Base-by-base conservation (phyloP, 2,888 invertebrate genomes). In the Bellardia pandia region DNA sequence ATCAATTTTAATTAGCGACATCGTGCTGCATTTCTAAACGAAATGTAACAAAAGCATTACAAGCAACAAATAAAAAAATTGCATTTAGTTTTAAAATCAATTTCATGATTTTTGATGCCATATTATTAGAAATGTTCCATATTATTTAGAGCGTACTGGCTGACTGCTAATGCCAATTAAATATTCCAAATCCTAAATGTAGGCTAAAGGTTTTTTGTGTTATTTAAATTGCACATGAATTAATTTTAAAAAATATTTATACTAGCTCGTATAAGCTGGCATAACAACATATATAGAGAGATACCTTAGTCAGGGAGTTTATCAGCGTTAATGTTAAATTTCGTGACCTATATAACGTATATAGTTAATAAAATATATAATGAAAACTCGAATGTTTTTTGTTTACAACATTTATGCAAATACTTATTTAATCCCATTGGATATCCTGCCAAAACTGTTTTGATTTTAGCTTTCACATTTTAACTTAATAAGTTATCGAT, bases 171-270 rank as follows among this genome's bases (percentile, higher is more conserved):
- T 9, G 53, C 40, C 53, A 71, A 71, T 71, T 71, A 71, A 56
- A 53, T 56, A 53, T 71, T n/a, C 71, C 11, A 30, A 14, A 58
- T 13, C 13, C 40, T 53, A 66, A 64, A 76, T 51, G n/a, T n/a
- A 40, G 72, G 13, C 42, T 42, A 58, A 14, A 51, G 7, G 16
- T 23, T 42, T 53, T 56, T 42, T 16, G 56, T 58, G 58, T 72
- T 72, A 42, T 58, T 72, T 53, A 56, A 72, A 72, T 72, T 58
- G 14, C 7, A 14, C 56, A 42, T 23, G 30, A 72, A 58, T 42
- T 72, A 58, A 71, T 71, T 56, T 56, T 56, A 71, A 56, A 69
- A 6, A 1, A 33, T 33, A 37, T 14, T 9, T 16, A 8, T 23
- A 16, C 16, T 11, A 53, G 13, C n/a, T 3, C 6, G 37, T 37